Percentiles rank a stretch among this genome's conserved stretches.
These are phyloP conservation scores for Drosophila maculinotata DNA, from an alignment of 2,888 invertebrate species.

Conservation along the genomic window DNA sequence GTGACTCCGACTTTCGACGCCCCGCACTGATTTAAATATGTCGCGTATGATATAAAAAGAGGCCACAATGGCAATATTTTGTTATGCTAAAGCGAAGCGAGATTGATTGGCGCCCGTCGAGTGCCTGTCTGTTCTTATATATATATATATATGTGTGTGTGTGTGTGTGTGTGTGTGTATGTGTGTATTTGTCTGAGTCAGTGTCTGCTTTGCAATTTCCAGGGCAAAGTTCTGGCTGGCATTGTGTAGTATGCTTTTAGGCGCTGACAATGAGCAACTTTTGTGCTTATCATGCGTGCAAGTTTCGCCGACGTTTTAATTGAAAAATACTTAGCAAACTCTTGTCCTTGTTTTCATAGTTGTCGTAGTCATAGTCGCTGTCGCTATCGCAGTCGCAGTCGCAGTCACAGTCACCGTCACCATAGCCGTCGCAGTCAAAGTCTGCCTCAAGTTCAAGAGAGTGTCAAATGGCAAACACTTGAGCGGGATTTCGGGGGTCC, in stretches of 20 bases:
- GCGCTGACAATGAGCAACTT: slow-evolving; percentile 75
- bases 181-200: slow-evolving; percentile 1
- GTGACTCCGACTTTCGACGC: slow-evolving; percentile 23
- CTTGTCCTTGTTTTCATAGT: slow-evolving; percentile 24
- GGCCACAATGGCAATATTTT: slow-evolving; percentile 52
- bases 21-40: slow-evolving; percentile 76
- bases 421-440: slow-evolving; percentile 7
- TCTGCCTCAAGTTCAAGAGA: slow-evolving; percentile 56
- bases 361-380: slow-evolving; percentile 14
- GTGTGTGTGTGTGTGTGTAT: background rate
- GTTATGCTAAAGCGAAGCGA: slow-evolving; percentile 53
- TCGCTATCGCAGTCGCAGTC: slow-evolving; percentile 16
- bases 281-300: slow-evolving; percentile 78
- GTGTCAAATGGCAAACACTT: slow-evolving; percentile 73
- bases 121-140: slow-evolving; percentile 14
- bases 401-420: slow-evolving; percentile 9
- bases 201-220: slow-evolving; percentile 28
- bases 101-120: slow-evolving; percentile 72
- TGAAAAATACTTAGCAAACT: slow-evolving; percentile 79
- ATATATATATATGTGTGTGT: background rate
- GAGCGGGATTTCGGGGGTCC: slow-evolving; percentile 20
- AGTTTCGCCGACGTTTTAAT: slow-evolving; percentile 72
- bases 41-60: slow-evolving; percentile 46
- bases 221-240: slow-evolving; percentile 49
- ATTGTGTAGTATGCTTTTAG: slow-evolving; percentile 62